Evolutionary conservation across 2,797 vertebrate genomes (phyloP).

Genomic region (Hypotaenidia okinawae): DNA sequence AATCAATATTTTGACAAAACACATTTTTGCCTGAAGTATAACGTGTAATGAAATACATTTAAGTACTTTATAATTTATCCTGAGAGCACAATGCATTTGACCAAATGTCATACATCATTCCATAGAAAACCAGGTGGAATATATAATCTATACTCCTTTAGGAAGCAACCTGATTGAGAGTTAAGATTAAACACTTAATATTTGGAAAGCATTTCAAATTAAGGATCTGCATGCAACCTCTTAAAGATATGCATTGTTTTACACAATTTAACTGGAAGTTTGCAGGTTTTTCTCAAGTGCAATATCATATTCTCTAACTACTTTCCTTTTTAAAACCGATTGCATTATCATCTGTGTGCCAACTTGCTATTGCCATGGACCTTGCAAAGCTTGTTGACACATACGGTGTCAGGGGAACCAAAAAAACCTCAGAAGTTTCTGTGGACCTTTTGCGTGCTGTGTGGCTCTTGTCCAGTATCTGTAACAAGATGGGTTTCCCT

Average conservation of each 20-base stretch:
- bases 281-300: neutral
- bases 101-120: constrained; percentile 51
- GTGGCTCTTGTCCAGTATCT: neutral
- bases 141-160: neutral
- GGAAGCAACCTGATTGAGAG: neutral
- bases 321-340: neutral
- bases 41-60: constrained; percentile 39
- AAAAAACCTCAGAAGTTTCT: accelerated
- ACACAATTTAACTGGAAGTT: neutral
- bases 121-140: neutral
- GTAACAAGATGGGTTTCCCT: neutral
- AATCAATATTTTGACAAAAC: constrained; percentile 72
- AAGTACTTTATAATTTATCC: constrained; percentile 60
- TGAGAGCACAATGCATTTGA: constrained; percentile 17
- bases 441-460: neutral
- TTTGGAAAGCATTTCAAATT: neutral
- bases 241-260: neutral
- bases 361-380: neutral
- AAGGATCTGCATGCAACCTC: neutral
- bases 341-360: neutral
- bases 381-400: neutral
- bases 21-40: constrained; percentile 51
- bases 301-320: neutral
- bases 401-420: neutral
- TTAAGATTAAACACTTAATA: neutral